Conservation (phyloP, 2,888 invertebrate species). For the Plemyria rubiginata region DNA sequence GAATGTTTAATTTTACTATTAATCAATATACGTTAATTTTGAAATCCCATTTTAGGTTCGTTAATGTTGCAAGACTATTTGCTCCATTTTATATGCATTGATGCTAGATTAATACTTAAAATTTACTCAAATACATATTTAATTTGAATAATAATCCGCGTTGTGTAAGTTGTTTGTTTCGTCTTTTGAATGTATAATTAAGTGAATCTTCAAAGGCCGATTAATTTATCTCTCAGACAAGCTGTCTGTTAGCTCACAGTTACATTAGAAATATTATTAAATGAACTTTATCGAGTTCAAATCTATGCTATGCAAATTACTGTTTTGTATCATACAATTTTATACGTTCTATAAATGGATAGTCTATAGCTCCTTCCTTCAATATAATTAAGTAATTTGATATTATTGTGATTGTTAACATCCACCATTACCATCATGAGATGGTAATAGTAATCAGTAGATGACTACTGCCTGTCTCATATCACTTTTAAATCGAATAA, state of each 20-base stretch:
- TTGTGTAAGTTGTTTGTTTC: slow-evolving; percentile 17
- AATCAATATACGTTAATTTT: too few species aligned
- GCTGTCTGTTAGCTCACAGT: background rate
- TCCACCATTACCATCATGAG: too few species aligned
- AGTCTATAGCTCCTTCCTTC: background rate
- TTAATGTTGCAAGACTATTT: slow-evolving; percentile 9
- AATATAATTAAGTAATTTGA: too few species aligned
- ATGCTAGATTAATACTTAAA: slow-evolving; percentile 10
- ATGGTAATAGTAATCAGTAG: too few species aligned
- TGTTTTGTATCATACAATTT: too few species aligned
- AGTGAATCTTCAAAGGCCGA: slow-evolving; percentile 14
- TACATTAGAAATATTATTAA: background rate
- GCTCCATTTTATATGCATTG: slow-evolving; percentile 14
- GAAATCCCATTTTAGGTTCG: background rate
- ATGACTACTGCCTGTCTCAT: too few species aligned
- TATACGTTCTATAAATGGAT: background rate
- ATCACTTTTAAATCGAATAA: too few species aligned
- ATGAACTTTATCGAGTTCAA: slow-evolving; percentile 17
- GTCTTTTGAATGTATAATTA: slow-evolving; percentile 11
- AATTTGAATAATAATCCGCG: slow-evolving; percentile 6
- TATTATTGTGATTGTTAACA: too few species aligned
- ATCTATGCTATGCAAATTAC: slow-evolving; percentile 10
- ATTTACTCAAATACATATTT: slow-evolving; percentile 12
- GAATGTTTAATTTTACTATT: background rate
- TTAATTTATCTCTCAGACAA: slow-evolving; percentile 10